phyloP scores from a whole-genome alignment of 2,113 vertebrate genomes.

The Elaphurus davidianus region DNA sequence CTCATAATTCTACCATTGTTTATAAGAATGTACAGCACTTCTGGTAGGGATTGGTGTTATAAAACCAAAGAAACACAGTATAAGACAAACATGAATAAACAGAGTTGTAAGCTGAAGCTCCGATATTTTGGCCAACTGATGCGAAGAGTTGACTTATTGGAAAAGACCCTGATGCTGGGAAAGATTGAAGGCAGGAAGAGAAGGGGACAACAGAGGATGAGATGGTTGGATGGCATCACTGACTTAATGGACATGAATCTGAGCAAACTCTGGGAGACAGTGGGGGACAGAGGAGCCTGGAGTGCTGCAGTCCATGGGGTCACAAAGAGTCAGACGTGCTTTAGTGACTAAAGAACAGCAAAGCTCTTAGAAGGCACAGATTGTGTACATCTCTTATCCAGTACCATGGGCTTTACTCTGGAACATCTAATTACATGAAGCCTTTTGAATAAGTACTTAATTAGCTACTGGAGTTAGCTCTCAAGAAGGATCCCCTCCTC shows the following conservation, averaged over 20 bases:
- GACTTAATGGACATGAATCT: background rate
- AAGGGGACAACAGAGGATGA: background rate
- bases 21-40: accelerated
- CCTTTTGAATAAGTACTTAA: background rate
- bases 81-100: background rate
- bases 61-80: background rate
- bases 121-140: background rate
- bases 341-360: background rate
- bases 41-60: no score
- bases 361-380: background rate
- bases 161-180: background rate
- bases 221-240: background rate
- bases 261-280: background rate
- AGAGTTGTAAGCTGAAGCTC: background rate
- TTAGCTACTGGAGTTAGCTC: background rate
- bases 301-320: background rate
- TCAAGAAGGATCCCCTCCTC: accelerated
- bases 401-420: accelerated
- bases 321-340: background rate
- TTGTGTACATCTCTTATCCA: accelerated
- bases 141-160: background rate
- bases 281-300: background rate
- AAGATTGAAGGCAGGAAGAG: background rate
- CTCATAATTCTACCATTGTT: background rate
- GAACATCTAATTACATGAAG: no score